A percentile compares a stretch with the other conserved stretches of the same genome.
phyloP scores from a whole-genome alignment of 2,113 vertebrate species.

The Nannospalax galili region DNA sequence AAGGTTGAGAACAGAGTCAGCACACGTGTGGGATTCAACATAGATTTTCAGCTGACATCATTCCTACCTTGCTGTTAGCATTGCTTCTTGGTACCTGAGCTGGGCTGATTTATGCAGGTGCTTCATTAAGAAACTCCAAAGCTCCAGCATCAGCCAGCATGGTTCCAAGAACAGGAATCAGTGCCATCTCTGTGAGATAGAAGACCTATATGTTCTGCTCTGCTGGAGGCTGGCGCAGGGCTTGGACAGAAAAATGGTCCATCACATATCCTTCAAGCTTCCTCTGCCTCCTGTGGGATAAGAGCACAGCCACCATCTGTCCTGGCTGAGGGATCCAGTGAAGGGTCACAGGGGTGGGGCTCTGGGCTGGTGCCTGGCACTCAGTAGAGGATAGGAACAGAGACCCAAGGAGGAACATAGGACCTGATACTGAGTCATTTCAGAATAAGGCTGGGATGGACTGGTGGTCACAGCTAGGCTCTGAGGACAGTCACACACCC shows the following conservation, averaged over 20 bases:
- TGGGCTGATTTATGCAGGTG: too few relatives aligned
- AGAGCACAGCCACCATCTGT: background rate
- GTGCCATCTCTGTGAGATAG: background rate
- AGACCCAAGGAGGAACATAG: fast-evolving
- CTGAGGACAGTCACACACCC: background rate
- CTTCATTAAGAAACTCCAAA: background rate
- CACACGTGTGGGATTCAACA: background rate
- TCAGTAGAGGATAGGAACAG: background rate
- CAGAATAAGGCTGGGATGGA: background rate
- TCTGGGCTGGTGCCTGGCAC: background rate
- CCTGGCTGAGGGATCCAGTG: background rate
- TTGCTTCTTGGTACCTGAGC: background rate
- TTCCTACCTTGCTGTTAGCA: background rate
- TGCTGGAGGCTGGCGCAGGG: background rate
- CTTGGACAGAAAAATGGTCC: background rate
- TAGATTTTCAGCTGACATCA: background rate
- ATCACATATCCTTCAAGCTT: background rate
- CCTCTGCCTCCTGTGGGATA: background rate
- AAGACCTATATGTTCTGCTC: too few relatives aligned
- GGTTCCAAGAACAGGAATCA: background rate
- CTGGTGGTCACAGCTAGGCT: background rate
- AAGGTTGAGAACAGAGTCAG: background rate
- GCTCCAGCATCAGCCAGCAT: background rate
- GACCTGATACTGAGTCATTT: background rate
- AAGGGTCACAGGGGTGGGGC: background rate